Percentiles rank a stretch among this genome's conserved stretches.
Conservation (phyloP, 2,797 vertebrate species). For the Aldrovandia affinis region DNA sequence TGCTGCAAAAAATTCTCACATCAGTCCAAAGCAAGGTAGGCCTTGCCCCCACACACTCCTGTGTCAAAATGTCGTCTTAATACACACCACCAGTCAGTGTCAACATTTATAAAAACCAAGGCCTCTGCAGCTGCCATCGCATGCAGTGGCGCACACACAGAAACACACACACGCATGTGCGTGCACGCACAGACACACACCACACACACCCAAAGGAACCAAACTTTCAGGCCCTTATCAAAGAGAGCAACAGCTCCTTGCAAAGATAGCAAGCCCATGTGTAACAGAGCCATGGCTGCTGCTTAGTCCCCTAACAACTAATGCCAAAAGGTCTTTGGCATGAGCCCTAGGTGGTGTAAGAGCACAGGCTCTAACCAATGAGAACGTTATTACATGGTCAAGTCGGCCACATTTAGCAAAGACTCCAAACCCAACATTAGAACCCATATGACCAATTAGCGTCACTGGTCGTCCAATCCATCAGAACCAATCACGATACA, state of each 20-base stretch:
- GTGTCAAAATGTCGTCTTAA: background rate
- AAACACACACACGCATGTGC: no score
- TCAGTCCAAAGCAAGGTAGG: background rate
- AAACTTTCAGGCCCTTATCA: no score
- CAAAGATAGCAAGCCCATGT: background rate
- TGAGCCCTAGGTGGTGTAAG: background rate
- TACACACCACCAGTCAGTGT: background rate
- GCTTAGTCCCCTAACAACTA: background rate
- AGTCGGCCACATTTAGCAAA: background rate
- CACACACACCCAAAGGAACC: no score
- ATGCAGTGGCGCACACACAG: background rate
- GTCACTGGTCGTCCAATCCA: background rate
- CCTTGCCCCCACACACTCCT: background rate
- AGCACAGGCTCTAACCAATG: background rate
- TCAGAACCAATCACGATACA: background rate
- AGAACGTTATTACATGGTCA: background rate
- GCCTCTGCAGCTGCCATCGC: background rate
- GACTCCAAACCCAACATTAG: background rate
- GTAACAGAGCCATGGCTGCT: background rate
- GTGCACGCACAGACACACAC: no score
- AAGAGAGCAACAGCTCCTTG: background rate
- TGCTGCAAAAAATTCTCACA: background rate
- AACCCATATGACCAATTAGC: background rate
- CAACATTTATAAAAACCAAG: background rate
- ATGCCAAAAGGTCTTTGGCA: background rate